phyloP scores from a whole-genome alignment of 2,888 invertebrate species.

The Tetanocera ferruginea region DNA sequence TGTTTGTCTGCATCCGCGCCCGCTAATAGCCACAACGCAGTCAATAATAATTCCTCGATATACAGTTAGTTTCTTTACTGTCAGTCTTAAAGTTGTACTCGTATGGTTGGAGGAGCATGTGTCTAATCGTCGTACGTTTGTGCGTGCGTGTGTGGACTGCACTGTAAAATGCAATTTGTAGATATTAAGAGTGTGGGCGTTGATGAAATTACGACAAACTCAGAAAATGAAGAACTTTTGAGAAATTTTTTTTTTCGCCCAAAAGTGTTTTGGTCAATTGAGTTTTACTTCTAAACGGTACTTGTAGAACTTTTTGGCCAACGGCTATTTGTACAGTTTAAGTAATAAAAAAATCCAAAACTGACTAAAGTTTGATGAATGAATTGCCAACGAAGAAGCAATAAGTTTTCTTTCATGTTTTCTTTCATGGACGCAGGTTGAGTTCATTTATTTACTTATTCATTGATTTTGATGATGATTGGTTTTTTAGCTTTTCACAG shows the following conservation, averaged over 20 bases:
- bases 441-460: too few species aligned
- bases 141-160: neutral
- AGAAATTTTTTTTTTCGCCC: too few species aligned
- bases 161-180: constrained; percentile 32
- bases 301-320: too few species aligned
- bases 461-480: too few species aligned
- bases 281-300: neutral
- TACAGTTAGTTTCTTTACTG: constrained; percentile 16
- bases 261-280: neutral
- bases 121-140: constrained; percentile 38
- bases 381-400: too few species aligned
- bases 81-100: constrained; percentile 40
- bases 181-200: constrained; percentile 31
- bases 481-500: too few species aligned
- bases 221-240: neutral
- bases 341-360: too few species aligned
- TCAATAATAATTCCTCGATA: constrained; percentile 8
- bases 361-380: too few species aligned
- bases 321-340: too few species aligned
- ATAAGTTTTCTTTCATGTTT: too few species aligned
- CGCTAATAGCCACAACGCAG: neutral
- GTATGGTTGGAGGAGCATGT: neutral
- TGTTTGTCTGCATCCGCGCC: constrained; percentile 15
- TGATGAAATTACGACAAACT: constrained; percentile 20
- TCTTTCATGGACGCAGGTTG: too few species aligned